A percentile compares a stretch with the other conserved stretches of the same genome.
Conservation (phyloP, 2,113 vertebrate genomes). For the Ophiodon elongatus region DNA sequence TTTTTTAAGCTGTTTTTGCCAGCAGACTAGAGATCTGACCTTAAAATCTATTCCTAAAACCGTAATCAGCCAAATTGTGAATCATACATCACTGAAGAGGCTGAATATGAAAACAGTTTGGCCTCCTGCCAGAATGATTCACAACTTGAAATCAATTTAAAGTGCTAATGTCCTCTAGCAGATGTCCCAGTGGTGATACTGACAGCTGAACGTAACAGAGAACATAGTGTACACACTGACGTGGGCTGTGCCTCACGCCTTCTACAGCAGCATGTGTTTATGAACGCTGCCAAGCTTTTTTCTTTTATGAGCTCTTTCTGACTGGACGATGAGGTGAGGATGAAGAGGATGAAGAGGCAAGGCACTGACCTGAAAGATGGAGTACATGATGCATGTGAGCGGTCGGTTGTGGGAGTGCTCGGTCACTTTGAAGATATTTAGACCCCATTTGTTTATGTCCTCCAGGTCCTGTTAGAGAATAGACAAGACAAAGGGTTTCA, state of each 20-base stretch:
- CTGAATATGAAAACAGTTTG: not conserved
- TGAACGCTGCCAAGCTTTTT: not conserved
- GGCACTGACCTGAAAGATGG: slow-evolving; percentile 94
- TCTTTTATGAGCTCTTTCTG: not conserved
- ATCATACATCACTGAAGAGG: not conserved
- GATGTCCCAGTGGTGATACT: slow-evolving; percentile 29
- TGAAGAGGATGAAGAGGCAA: not conserved
- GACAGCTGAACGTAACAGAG: slow-evolving; percentile 19
- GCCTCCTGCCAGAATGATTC: slow-evolving; percentile 40
- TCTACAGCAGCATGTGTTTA: not conserved
- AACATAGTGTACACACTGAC: slow-evolving; percentile 9
- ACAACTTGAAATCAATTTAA: slow-evolving; percentile 42
- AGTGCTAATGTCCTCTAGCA: slow-evolving; percentile 28
- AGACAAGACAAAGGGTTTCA: slow-evolving; percentile 23
- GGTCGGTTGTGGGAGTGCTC: slow-evolving; percentile 94
- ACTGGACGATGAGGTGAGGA: not conserved
- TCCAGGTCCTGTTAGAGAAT: slow-evolving; percentile 90
- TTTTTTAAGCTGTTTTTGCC: not conserved
- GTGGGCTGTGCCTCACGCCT: not conserved
- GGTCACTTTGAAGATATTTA: slow-evolving; percentile 96
- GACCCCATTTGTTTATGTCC: slow-evolving; percentile 96
- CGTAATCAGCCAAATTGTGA: not conserved
- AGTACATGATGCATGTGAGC: slow-evolving; percentile 96
- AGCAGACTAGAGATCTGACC: not conserved
- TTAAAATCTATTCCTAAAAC: not conserved